Percentiles rank a stretch among this genome's conserved stretches.
These are phyloP conservation scores for Petromus typicus DNA, from an alignment of 2,113 vertebrate species.

Conservation along the genomic window DNA sequence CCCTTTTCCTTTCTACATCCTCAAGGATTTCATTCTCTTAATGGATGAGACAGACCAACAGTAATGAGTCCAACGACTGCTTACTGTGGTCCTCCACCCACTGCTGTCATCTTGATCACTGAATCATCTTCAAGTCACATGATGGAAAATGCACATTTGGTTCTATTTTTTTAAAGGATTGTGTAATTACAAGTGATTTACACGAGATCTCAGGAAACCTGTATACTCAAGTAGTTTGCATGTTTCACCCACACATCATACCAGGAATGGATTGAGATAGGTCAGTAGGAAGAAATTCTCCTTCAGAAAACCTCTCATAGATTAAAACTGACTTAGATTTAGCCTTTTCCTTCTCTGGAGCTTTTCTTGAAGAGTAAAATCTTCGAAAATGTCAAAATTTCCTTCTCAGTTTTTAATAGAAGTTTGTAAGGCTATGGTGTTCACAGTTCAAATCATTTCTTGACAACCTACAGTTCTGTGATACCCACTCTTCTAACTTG, in stretches of 20 bases:
- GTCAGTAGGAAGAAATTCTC: accelerated
- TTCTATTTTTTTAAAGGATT: neutral
- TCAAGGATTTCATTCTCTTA: neutral
- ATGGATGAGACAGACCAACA: neutral
- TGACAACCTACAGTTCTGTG: neutral
- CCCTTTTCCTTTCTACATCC: neutral
- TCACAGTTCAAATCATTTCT: neutral
- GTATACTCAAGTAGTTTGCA: neutral
- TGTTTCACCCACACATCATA: neutral
- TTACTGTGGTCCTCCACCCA: neutral
- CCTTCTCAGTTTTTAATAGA: neutral
- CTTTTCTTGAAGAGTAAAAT: neutral
- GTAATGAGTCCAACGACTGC: neutral
- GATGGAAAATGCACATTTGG: neutral
- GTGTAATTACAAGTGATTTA: neutral
- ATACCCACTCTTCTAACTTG: neutral
- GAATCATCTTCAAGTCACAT: neutral
- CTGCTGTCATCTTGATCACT: neutral
- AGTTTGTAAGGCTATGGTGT: neutral
- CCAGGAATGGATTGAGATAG: neutral
- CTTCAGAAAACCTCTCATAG: neutral
- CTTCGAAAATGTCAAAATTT: neutral
- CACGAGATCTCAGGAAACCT: neutral
- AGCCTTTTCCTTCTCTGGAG: neutral
- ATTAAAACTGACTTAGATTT: neutral